Percentiles rank a stretch among this genome's conserved stretches.
phyloP scores from a whole-genome alignment of 2,113 vertebrate species.

The Neodon shergylaensis region DNA sequence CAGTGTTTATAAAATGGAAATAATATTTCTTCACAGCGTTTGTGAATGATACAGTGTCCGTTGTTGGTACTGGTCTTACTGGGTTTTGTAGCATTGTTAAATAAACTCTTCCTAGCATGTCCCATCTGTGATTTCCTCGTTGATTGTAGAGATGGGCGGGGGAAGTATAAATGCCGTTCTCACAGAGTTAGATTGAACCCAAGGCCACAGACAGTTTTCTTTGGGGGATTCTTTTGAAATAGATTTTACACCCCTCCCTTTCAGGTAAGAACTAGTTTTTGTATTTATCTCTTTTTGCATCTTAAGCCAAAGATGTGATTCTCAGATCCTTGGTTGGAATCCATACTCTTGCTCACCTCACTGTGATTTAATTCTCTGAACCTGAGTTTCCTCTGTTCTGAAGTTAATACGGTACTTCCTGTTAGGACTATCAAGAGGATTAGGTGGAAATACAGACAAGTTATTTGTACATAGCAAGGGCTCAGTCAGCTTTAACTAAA shows the following conservation, averaged over 20 bases:
- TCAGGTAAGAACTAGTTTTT: neutral
- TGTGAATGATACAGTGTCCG: neutral
- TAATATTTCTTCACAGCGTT: neutral
- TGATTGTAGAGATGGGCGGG: neutral
- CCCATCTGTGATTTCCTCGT: neutral
- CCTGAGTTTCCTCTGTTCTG: conserved; percentile 41
- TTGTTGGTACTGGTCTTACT: neutral
- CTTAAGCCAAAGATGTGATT: conserved; percentile 55
- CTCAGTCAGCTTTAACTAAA: conserved; percentile 60
- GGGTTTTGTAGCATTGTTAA: neutral
- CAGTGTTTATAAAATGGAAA: neutral
- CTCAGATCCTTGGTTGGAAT: conserved; percentile 52
- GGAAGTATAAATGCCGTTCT: neutral
- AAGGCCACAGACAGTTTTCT: conserved; percentile 6
- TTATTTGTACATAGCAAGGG: conserved; percentile 63
- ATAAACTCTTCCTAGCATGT: neutral
- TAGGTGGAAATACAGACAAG: conserved; percentile 55
- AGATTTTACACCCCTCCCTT: neutral
- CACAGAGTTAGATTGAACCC: neutral
- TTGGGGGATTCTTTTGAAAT: neutral
- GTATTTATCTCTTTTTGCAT: conserved; percentile 31
- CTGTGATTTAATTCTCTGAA: conserved; percentile 51
- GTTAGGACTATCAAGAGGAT: conserved; percentile 48
- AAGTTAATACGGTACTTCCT: conserved; percentile 55
- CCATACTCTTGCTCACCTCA: neutral